Conservation (phyloP, 2,113 vertebrate genomes). For the Trematocara marginatum region DNA sequence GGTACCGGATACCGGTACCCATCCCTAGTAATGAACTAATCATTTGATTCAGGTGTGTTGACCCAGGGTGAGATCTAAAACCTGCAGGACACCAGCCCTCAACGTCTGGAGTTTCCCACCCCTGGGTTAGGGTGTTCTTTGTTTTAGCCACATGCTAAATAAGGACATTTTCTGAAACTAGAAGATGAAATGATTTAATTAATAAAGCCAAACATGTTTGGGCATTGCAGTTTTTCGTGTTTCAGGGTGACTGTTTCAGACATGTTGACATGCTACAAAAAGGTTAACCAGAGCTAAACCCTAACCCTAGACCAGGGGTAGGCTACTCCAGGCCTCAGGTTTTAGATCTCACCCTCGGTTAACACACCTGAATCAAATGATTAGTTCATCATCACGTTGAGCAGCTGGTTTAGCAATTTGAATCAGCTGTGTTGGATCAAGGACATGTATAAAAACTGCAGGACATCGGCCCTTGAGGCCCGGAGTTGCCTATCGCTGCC, state of each 20-base stretch:
- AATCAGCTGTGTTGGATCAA: background rate
- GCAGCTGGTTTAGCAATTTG: background rate
- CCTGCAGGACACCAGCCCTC: too few relatives aligned
- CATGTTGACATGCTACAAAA: background rate
- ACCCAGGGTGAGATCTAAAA: too few relatives aligned
- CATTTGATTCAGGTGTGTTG: too few relatives aligned
- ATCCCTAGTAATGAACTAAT: too few relatives aligned
- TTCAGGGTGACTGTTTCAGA: background rate
- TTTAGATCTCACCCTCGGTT: fast-evolving
- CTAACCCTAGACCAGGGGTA: fast-evolving
- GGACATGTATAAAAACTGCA: background rate
- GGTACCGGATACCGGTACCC: too few relatives aligned
- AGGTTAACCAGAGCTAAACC: background rate
- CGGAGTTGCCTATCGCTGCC: background rate
- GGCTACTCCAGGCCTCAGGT: background rate
- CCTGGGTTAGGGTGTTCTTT: background rate
- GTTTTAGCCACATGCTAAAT: background rate
- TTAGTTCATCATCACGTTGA: background rate
- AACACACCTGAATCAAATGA: background rate
- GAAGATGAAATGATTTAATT: background rate
- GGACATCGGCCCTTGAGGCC: background rate
- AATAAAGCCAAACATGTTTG: background rate
- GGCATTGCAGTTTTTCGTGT: background rate
- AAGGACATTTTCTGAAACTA: background rate
- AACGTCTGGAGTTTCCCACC: too few relatives aligned